Evolutionary conservation across 1,140 invertebrate genomes (phyloP), one percentile per base, ranked within the genome.

Genomic region (Hyphantria cunea): DNA sequence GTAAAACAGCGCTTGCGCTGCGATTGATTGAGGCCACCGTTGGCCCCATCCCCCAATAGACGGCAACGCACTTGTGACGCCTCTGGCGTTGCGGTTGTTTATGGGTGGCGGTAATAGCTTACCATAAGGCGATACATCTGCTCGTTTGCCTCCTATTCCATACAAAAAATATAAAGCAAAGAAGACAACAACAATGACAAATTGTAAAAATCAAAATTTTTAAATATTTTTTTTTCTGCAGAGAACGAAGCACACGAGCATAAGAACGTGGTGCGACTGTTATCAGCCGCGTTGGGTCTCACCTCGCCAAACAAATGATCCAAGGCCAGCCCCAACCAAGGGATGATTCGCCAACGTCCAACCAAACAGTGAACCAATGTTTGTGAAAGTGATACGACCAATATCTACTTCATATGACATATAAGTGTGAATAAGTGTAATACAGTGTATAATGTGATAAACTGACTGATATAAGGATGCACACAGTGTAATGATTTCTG

Each of bases 181-280:
- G n/a, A n/a, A n/a, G n/a, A n/a, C n/a, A n/a, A n/a, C n/a, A n/a
- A n/a, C n/a, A n/a, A 25, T 5, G 17, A 25, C 17, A 3, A 25
- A 25, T 25, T 25, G 1, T 25, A 25, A 25, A 25, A 25, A 3
- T 25, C 5, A 25, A 3, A 25, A 5, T 25, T 25, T 25, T 25
- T 3, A 25, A 25, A 25, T 37, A 37, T 31, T 42, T 50, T 41
- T 17, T 32, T 41, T 11, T 39, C 72, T 79, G 61, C 78, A 87
- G 84, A 89, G 76, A 89, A 86, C 44, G 85, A 89, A 15, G 53
- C 72, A 0, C 72, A 72, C n/a, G 86, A 89, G 60, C 84, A 86
- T 47, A 90, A 88, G 76, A 90, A 88, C 39, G 86, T 90, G 0
- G 86, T 88, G 5, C 73, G 86, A 17, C 59, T 90, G 9, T 68